These are phyloP conservation scores for Phalangium opilio DNA, from an alignment of 2,888 invertebrate species.

Conservation along the genomic window DNA sequence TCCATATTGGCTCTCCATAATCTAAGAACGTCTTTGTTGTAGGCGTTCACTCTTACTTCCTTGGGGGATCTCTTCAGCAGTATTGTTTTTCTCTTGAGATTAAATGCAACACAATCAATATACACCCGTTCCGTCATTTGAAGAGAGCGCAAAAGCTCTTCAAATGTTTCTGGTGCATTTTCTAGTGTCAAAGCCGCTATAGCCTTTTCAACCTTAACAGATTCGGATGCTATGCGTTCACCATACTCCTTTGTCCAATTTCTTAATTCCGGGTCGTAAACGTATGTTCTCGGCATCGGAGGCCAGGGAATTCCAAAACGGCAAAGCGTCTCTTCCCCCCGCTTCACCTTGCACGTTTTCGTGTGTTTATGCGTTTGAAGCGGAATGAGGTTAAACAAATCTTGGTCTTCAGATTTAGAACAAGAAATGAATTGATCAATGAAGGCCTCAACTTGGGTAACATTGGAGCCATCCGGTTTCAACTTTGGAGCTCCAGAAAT, in stretches of 20 bases:
- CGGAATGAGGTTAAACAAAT: too few relatives aligned
- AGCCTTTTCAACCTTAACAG: too few relatives aligned
- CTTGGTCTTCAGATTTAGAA: too few relatives aligned
- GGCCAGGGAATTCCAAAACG: conserved; percentile 7
- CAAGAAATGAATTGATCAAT: too few relatives aligned
- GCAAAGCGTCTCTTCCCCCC: neutral
- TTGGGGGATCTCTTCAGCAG: conserved; percentile 20
- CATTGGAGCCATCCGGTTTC: neutral
- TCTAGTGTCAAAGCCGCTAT: too few relatives aligned
- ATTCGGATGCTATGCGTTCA: too few relatives aligned
- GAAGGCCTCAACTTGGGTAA: neutral
- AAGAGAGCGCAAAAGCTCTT: too few relatives aligned
- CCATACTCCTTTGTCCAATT: too few relatives aligned
- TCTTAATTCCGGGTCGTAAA: conserved; percentile 1
- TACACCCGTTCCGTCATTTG: conserved; percentile 1
- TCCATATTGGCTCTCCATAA: conserved; percentile 27
- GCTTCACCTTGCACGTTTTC: conserved; percentile 5
- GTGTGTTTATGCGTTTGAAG: conserved; percentile 7
- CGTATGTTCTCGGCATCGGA: neutral
- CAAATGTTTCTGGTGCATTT: too few relatives aligned
- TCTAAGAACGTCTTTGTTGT: conserved; percentile 21
- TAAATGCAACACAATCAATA: conserved; percentile 1
- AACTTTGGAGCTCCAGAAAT: neutral
- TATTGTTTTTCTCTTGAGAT: conserved; percentile 8
- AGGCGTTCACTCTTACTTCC: conserved; percentile 22